These are phyloP conservation scores for Pseudomyrmex pallidus DNA, from an alignment of 1,140 invertebrate genomes.

Conservation along the genomic window DNA sequence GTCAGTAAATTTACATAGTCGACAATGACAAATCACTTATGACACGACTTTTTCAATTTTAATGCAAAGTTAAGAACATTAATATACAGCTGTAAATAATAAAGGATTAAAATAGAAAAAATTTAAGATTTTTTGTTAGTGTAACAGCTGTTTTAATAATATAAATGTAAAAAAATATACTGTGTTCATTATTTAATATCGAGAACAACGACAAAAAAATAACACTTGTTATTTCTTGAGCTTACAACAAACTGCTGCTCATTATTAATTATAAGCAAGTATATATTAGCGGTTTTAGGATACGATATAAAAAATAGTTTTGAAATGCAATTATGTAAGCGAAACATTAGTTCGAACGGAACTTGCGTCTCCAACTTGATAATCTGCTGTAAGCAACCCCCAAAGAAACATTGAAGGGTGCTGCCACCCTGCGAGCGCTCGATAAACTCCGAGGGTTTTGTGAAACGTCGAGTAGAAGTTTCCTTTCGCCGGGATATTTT, in stretches of 20 bases:
- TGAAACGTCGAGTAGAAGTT: constrained; percentile 44
- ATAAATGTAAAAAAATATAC: background rate
- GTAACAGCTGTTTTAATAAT: background rate
- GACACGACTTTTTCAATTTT: background rate
- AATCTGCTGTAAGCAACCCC: constrained; percentile 23
- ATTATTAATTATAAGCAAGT: background rate
- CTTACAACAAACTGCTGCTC: background rate
- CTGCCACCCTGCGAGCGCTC: constrained; percentile 79
- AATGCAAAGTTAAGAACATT: background rate
- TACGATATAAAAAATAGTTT: background rate
- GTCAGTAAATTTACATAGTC: constrained; percentile 22
- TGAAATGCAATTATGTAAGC: background rate
- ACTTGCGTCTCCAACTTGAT: constrained; percentile 4
- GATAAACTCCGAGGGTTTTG: constrained; percentile 72
- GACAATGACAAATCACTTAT: background rate
- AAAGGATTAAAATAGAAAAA: too few species aligned
- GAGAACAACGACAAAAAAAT: background rate
- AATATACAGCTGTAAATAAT: too few species aligned
- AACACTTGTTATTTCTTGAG: background rate
- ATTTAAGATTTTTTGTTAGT: too few species aligned
- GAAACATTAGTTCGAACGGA: background rate
- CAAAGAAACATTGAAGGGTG: constrained; percentile 74
- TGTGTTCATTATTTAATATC: background rate
- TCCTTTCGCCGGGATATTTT: constrained; percentile 65
- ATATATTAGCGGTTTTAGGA: background rate